These are phyloP conservation scores for Drosophila rellima DNA, from an alignment of 2,888 invertebrate species.

Conservation along the genomic window DNA sequence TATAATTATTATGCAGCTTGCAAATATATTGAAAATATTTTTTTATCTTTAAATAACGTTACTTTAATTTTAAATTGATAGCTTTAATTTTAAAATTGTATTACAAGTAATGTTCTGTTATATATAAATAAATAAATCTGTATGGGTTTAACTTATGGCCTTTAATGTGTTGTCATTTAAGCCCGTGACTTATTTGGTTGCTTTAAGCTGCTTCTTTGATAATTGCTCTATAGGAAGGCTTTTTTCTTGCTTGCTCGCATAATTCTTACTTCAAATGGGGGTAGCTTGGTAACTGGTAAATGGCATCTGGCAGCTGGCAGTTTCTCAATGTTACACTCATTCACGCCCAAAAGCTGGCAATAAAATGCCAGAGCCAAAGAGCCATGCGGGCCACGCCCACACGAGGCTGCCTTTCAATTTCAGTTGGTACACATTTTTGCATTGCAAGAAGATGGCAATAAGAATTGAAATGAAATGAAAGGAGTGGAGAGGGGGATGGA, in stretches of 20 bases:
- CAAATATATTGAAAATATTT: too few relatives aligned
- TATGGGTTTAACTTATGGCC: background rate
- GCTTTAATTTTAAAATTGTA: too few relatives aligned
- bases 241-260: slow-evolving; percentile 39
- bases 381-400: slow-evolving; percentile 53
- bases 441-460: slow-evolving; percentile 47
- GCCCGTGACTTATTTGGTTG: slow-evolving; percentile 40
- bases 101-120: too few relatives aligned
- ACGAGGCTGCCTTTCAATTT: slow-evolving; percentile 66
- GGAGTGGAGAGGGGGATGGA: background rate
- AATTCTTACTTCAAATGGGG: slow-evolving; percentile 49
- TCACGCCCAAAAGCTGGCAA: slow-evolving; percentile 60
- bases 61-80: too few relatives aligned
- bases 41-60: too few relatives aligned
- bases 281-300: slow-evolving; percentile 6
- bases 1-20: too few relatives aligned
- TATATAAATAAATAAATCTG: background rate
- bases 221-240: background rate
- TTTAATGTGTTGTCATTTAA: slow-evolving; percentile 23
- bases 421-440: slow-evolving; percentile 59
- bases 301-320: slow-evolving; percentile 40
- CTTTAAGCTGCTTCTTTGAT: slow-evolving; percentile 19
- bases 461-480: slow-evolving; percentile 23
- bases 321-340: slow-evolving; percentile 51
- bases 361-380: slow-evolving; percentile 48